Conservation (phyloP, 23 tunicate species). For the Halocynthia roretzi region DNA sequence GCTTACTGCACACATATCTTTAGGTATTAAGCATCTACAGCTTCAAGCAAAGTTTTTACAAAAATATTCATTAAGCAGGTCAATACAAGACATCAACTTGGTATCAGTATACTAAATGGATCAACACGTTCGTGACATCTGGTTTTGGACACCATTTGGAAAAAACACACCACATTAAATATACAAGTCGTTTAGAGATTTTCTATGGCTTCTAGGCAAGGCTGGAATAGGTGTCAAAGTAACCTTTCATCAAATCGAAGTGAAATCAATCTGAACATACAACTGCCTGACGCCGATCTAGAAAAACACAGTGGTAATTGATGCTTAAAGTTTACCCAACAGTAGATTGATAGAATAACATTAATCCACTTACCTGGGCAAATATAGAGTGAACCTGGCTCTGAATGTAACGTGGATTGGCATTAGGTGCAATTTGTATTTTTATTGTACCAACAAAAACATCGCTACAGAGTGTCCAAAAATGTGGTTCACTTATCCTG, state of each 20-base stretch:
- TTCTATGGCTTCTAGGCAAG: too few species aligned
- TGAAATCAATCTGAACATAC: slow-evolving; percentile 82
- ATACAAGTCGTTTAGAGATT: too few species aligned
- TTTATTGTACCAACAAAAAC: slow-evolving; percentile 82
- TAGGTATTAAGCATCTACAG: too few species aligned
- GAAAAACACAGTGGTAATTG: slow-evolving; percentile 34
- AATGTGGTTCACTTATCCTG: slow-evolving; percentile 87
- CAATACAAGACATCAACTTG: too few species aligned
- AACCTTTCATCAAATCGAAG: background rate
- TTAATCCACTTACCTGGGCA: slow-evolving; percentile 32
- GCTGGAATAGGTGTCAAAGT: too few species aligned
- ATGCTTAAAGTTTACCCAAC: background rate
- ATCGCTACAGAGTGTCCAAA: slow-evolving; percentile 93
- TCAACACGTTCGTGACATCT: too few species aligned
- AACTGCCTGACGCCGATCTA: slow-evolving; percentile 70
- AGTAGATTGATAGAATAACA: background rate
- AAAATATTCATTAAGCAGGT: too few species aligned
- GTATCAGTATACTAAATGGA: too few species aligned
- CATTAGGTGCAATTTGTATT: slow-evolving; percentile 81
- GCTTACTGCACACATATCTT: too few species aligned
- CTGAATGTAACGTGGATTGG: slow-evolving; percentile 76
- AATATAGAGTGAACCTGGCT: slow-evolving; percentile 84
- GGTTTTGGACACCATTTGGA: too few species aligned
- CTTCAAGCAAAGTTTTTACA: too few species aligned
- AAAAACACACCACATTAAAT: too few species aligned